Conservation (phyloP, 2,888 invertebrate species). For the Eupithecia vulgata region DNA sequence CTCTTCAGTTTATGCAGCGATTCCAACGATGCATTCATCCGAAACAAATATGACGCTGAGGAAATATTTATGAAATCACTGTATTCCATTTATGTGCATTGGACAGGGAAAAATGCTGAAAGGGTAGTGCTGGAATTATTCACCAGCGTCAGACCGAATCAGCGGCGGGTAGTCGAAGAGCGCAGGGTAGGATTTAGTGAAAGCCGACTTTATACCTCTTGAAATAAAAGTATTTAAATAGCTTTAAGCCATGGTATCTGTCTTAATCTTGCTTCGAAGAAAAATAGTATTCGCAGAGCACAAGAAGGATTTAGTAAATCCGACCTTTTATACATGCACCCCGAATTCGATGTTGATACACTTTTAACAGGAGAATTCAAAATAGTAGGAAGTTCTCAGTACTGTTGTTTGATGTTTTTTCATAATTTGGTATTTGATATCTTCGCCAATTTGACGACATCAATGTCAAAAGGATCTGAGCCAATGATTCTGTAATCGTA, state of each 20-base stretch:
- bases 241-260: not conserved
- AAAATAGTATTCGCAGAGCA: not conserved
- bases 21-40: slow-evolving; percentile 13
- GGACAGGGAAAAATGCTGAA: slow-evolving; percentile 45
- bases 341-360: not conserved
- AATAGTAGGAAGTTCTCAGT: not conserved
- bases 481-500: not conserved
- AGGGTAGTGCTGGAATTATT: slow-evolving; percentile 36
- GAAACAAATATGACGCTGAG: slow-evolving; percentile 13
- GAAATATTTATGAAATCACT: slow-evolving; percentile 41
- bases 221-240: slow-evolving; percentile 12
- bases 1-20: not conserved
- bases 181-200: slow-evolving; percentile 17
- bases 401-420: not conserved
- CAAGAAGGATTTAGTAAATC: not conserved
- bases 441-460: not conserved
- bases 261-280: not conserved
- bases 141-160: slow-evolving; percentile 28
- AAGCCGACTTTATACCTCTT: slow-evolving; percentile 10
- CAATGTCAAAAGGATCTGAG: not conserved
- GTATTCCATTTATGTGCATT: slow-evolving; percentile 41
- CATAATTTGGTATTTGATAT: not conserved
- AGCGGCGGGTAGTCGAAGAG: slow-evolving; percentile 31
- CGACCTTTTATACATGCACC: not conserved
- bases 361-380: not conserved